Percentiles rank a stretch among this genome's conserved stretches.
phyloP scores from a whole-genome alignment of 2,797 vertebrate species.

The Anas flavirostris region DNA sequence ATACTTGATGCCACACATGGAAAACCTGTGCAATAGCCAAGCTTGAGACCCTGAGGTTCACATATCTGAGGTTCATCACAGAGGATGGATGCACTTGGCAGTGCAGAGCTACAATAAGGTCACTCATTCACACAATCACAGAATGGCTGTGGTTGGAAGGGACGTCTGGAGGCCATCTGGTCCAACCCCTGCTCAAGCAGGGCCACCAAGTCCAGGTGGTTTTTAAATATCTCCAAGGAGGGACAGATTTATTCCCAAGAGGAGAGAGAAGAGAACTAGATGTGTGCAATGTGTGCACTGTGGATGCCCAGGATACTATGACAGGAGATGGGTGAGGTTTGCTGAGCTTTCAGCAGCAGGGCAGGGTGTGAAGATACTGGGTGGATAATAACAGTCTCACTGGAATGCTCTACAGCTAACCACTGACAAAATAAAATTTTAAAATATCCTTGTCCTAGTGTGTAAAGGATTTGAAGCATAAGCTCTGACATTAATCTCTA shows the following conservation, averaged over 20 bases:
- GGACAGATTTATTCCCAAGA: not conserved
- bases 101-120: not conserved
- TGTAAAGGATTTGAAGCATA: not conserved
- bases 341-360: not conserved
- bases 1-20: not conserved
- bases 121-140: not conserved
- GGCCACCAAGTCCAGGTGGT: not conserved
- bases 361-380: not conserved
- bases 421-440: not conserved
- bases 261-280: not conserved
- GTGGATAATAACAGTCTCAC: not conserved
- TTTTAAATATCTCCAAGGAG: not conserved
- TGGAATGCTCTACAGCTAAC: not conserved
- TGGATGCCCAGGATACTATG: rapidly evolving
- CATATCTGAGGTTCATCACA: not conserved
- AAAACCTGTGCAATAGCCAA: not conserved
- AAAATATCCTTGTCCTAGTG: not conserved
- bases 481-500: not conserved
- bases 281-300: not conserved
- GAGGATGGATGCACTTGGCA: not conserved
- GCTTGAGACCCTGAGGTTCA: rapidly evolving
- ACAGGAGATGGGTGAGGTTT: not conserved
- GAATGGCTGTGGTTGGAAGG: not conserved
- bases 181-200: not conserved
- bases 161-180: not conserved